Conservation (phyloP, 2,113 vertebrate species). For the Halichoeres trimaculatus region DNA sequence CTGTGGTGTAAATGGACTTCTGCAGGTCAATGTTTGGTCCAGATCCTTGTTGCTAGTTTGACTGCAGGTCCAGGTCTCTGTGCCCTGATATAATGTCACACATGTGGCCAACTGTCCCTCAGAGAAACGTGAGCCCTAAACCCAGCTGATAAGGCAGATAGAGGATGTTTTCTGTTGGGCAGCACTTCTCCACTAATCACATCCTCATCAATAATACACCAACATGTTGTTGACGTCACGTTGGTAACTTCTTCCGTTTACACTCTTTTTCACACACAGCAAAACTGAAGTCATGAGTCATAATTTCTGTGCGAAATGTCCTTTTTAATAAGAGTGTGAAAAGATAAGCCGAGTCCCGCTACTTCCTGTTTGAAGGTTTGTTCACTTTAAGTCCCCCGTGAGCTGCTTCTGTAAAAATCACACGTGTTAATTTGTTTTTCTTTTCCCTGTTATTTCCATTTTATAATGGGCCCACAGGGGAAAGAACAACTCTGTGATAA, state of each 20-base stretch:
- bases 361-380: not conserved
- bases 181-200: not conserved
- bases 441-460: conserved; percentile 28
- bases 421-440: conserved; percentile 22
- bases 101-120: conserved; percentile 1
- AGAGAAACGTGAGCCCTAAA: conserved; percentile 3
- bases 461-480: conserved; percentile 18
- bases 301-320: not conserved
- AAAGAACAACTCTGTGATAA: not conserved
- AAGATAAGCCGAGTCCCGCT: not conserved
- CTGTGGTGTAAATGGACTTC: too few relatives aligned
- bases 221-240: too few relatives aligned
- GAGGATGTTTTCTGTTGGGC: not conserved
- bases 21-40: not conserved
- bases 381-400: not conserved
- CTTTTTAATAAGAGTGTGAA: not conserved
- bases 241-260: not conserved
- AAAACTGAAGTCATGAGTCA: too few relatives aligned
- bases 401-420: not conserved
- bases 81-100: conserved; percentile 37
- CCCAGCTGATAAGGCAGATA: not conserved
- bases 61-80: conserved; percentile 34
- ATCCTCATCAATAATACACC: too few relatives aligned
- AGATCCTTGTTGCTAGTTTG: conserved; percentile 19
- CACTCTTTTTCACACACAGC: too few relatives aligned